These are phyloP conservation scores for Diplosoma virens DNA, from an alignment of 23 tunicate species.

Conservation along the genomic window DNA sequence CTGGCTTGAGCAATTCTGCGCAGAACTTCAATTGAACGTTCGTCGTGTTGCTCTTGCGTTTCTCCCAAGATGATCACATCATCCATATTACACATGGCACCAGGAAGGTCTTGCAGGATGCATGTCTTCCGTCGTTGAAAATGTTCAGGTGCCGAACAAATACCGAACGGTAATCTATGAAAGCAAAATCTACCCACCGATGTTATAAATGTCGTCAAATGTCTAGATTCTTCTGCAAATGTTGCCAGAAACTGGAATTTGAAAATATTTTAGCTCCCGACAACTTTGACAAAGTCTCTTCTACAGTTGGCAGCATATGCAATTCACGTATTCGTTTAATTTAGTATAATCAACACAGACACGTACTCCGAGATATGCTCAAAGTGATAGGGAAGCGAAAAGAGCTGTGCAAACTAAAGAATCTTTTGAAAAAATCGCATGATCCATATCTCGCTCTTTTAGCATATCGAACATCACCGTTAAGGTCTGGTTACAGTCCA, in stretches of 20 bases:
- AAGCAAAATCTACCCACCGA: constrained; percentile 34
- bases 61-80: constrained; percentile 24
- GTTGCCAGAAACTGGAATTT: constrained; percentile 43
- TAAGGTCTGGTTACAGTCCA: too few relatives aligned
- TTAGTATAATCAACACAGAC: constrained; percentile 39
- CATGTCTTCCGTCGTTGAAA: constrained; percentile 23
- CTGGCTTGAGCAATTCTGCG: not conserved
- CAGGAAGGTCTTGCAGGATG: not conserved
- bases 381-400: too few relatives aligned
- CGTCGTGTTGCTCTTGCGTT: constrained; percentile 22
- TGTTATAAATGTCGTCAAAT: constrained; percentile 34
- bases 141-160: constrained; percentile 36
- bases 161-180: constrained; percentile 46
- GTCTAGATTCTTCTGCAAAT: not conserved
- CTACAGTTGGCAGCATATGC: not conserved
- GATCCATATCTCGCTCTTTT: too few relatives aligned
- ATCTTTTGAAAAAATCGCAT: too few relatives aligned
- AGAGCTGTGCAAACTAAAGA: too few relatives aligned
- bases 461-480: too few relatives aligned
- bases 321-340: constrained; percentile 11
- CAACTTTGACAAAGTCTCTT: not conserved
- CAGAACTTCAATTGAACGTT: constrained; percentile 8
- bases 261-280: constrained; percentile 19
- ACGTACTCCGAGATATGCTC: too few relatives aligned
- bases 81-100: constrained; percentile 35